Base-by-base conservation (phyloP, 2,113 vertebrate species). In the Carettochelys insculpta region DNA sequence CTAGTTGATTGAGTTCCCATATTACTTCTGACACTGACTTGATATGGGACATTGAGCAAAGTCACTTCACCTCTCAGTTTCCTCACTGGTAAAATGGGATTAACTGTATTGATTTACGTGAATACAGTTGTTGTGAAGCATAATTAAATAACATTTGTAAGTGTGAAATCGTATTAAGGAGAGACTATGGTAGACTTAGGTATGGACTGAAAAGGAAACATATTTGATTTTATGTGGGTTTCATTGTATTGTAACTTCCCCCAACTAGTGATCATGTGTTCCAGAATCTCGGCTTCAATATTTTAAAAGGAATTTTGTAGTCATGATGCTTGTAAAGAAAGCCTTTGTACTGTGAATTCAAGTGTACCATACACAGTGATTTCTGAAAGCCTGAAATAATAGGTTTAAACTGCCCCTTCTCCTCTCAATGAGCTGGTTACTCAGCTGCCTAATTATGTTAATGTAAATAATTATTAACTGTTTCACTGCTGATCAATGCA, bases 71-170 rank as follows among this genome's bases (percentile, higher is more conserved):
- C 61, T 65, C 34, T 65, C 61, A 20, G 61, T 65, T 61, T 65
- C 17, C 4, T 31, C 34, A 65, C 8, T n/a, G 19, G 34, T 65
- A 65, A 65, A 65, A 65, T n/a, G 34, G 61, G 61, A n/a, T n/a
- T 65, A n/a, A 65, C 38, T 8, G 38, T 20, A 8, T 38, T 2
- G 34, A 31, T 3, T 52, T 77, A 80, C 52, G 17, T 80, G n/a
- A n/a, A n/a, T 13, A 25, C 3, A 89, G 54, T 2, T 22, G 12
- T 27, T 73, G 11, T 48, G 82, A 77, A 19, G 16, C 25, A 77
- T 0, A 0, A n/a, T 34, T 16, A 38, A 4, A 8, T 22, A 65
- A 43, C 29, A n/a, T 65, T 51, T 77, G 1, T 25, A 83, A 83
- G 1, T 6, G 38, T 34, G 38, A 79, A 79, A 38, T 50, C 10